phyloP scores from a whole-genome alignment of 2,888 invertebrate genomes.

The Andrena fulva region DNA sequence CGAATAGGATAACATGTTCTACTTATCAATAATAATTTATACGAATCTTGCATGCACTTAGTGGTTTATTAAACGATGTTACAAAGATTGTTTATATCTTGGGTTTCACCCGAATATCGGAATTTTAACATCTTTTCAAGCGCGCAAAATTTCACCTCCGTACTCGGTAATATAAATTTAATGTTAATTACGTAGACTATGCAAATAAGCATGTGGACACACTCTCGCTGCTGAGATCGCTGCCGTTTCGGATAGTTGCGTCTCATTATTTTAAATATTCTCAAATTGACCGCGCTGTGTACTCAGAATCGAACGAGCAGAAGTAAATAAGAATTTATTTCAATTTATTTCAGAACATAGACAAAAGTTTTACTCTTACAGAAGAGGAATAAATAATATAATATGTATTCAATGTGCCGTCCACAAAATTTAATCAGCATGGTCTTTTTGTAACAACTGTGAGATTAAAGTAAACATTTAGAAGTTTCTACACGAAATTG shows the following conservation, averaged over 20 bases:
- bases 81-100: not conserved
- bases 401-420: too few relatives aligned
- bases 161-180: not conserved
- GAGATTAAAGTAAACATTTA: too few relatives aligned
- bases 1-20: not conserved
- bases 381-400: too few relatives aligned
- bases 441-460: too few relatives aligned
- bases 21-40: not conserved
- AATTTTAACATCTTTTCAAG: not conserved
- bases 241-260: too few relatives aligned
- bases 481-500: too few relatives aligned
- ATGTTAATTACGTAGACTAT: not conserved
- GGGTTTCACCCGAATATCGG: not conserved
- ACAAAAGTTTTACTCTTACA: not conserved
- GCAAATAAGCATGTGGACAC: too few relatives aligned
- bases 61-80: not conserved
- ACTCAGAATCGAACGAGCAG: not conserved
- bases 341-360: not conserved
- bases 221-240: too few relatives aligned
- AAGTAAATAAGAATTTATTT: too few relatives aligned
- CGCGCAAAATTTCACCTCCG: not conserved
- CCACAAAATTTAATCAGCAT: too few relatives aligned
- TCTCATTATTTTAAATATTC: not conserved
- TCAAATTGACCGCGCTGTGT: not conserved
- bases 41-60: not conserved